These are phyloP conservation scores for Pterophyllum scalare DNA, from an alignment of 2,113 vertebrate genomes.

Conservation along the genomic window DNA sequence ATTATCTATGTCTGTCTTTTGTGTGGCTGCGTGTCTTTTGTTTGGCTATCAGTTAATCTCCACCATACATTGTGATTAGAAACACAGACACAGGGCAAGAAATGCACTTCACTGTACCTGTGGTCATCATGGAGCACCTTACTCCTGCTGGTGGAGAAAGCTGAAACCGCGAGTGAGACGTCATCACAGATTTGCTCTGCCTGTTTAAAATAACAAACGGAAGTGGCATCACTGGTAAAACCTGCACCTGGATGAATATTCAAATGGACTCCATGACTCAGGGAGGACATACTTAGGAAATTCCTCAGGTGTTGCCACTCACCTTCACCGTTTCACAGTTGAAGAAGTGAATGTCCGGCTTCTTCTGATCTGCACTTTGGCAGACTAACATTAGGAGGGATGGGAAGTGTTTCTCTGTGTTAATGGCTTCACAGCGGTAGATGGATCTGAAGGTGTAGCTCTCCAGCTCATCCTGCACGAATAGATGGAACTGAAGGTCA, in stretches of 20 bases:
- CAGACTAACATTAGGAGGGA: constrained; percentile 85
- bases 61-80: not conserved
- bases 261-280: not conserved
- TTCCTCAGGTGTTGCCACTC: constrained; percentile 31
- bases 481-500: not conserved
- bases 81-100: not conserved
- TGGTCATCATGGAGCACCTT: constrained; percentile 69
- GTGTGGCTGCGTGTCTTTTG: not conserved
- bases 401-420: constrained; percentile 67
- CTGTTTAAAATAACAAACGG: constrained; percentile 51
- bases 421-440: constrained; percentile 81
- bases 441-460: constrained; percentile 78
- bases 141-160: constrained; percentile 59
- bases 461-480: constrained; percentile 86
- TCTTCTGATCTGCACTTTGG: constrained; percentile 76
- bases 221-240: constrained; percentile 42
- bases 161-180: constrained; percentile 79
- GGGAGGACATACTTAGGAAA: not conserved
- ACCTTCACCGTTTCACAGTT: constrained; percentile 83
- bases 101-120: constrained; percentile 69
- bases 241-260: not conserved
- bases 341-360: constrained; percentile 87
- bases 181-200: constrained; percentile 84
- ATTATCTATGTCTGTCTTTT: not conserved
- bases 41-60: not conserved